Evolutionary conservation across 1,140 invertebrate genomes (phyloP).

Genomic region (Myzus persicae): DNA sequence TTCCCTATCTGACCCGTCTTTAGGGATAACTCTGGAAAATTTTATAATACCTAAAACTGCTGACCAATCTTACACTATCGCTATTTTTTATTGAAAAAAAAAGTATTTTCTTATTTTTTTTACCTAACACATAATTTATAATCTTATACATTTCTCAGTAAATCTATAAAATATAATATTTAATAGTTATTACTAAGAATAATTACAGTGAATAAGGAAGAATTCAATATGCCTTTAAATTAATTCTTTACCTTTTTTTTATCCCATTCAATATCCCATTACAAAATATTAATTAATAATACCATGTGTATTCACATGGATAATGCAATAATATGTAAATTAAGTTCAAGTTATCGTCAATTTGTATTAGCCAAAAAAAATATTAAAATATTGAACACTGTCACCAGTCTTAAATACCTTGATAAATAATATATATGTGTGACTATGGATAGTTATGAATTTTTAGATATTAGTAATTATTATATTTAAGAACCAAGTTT

Average conservation of each 20-base stretch:
- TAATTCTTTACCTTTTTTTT: background rate
- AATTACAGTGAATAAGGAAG: background rate
- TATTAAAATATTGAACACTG: background rate
- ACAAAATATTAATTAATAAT: background rate
- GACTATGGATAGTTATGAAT: background rate
- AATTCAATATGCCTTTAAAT: background rate
- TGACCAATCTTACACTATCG: background rate
- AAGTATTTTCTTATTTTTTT: constrained; percentile 38
- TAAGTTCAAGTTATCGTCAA: background rate
- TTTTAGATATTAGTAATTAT: background rate
- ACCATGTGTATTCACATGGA: background rate
- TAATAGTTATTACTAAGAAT: background rate
- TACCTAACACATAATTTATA: background rate
- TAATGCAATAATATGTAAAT: background rate
- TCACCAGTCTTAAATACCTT: too few relatives aligned
- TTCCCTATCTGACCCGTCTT: background rate
- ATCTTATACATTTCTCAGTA: background rate
- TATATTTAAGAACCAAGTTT: background rate
- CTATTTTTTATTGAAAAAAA: constrained; percentile 6
- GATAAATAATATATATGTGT: background rate
- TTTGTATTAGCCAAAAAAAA: background rate
- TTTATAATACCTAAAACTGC: background rate
- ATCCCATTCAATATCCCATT: background rate
- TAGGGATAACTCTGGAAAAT: background rate
- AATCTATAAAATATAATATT: background rate